A percentile compares a stretch with the other conserved stretches of the same genome.
Conservation (phyloP, 1,140 invertebrate genomes). For the Phortica variegata region DNA sequence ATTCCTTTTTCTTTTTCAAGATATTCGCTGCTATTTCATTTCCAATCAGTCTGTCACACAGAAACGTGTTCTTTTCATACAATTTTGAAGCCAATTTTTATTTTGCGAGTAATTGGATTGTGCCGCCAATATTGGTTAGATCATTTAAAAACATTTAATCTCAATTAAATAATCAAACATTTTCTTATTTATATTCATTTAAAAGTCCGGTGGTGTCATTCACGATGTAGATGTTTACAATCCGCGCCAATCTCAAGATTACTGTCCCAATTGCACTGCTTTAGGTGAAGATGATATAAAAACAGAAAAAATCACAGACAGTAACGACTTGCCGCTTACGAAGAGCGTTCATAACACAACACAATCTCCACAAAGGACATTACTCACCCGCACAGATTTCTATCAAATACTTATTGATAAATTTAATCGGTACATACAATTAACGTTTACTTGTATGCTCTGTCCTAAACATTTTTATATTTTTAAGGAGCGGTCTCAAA, state of each 20-base stretch:
- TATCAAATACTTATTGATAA: conserved; percentile 46
- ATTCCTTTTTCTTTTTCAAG: conserved; percentile 14
- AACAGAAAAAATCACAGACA: no score
- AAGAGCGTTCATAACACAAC: conserved; percentile 17
- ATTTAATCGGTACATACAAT: conserved; percentile 24
- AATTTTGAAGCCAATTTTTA: conserved; percentile 75
- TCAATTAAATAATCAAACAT: no score
- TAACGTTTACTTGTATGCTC: neutral
- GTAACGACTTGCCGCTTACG: no score
- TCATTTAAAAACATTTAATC: no score
- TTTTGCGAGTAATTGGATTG: conserved; percentile 51
- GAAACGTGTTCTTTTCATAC: conserved; percentile 71
- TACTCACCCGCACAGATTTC: conserved; percentile 39
- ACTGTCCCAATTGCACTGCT: neutral
- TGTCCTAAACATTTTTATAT: no score
- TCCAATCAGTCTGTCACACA: conserved; percentile 70
- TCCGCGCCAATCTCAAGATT: neutral
- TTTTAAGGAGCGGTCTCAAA: conserved; percentile 35
- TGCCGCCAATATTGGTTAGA: conserved; percentile 42
- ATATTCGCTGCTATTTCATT: conserved; percentile 70
- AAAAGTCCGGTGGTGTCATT: no score
- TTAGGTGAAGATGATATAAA: no score
- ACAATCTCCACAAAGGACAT: conserved; percentile 16
- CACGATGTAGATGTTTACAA: no score
- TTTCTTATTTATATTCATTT: no score